Base-by-base conservation (phyloP, 2,888 invertebrate species). In the Augochlorella aurata region DNA sequence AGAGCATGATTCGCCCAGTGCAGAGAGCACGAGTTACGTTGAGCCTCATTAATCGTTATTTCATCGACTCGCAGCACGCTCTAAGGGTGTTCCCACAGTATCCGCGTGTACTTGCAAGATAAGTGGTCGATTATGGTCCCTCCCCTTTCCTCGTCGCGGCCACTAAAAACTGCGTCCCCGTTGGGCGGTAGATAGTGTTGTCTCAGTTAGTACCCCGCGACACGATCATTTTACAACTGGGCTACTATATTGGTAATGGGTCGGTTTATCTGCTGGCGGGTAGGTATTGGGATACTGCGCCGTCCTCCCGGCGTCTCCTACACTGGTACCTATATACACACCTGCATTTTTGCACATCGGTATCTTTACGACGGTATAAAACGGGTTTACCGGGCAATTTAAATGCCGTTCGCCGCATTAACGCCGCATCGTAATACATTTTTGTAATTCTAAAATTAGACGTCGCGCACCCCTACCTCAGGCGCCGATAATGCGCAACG, bases 341-440 rank as follows among this genome's bases (percentile, higher is more conserved):
- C 68, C 76, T 71, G 79, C 70, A 88, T 88, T 88, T 88, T 88
- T 88, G 74, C 79, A 50, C 82, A 74, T 72, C 77, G 83, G 68
- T 88, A 88, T 88, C 87, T 88, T 88, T 87, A 88, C 70, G 75
- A 77, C 54, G 65, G 72, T 76, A 79, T 88, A 87, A 88, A 88
- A 79, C 81, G 76, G 61, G 69, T 85, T 88, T 87, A 88, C 78
- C 80, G 76, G 67, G 73, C 88, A 80, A 84, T 88, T 87, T 82
- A 84, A 84, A 79, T 75, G 77, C 74, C 82, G 68, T 83, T 85
- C 76, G 29, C 54, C 52, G 61, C 75, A 79, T 80, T 82, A 77
- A 72, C 69, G 74, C 70, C 75, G 84, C 74, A 70, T 71, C 75
- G 47, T 66, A 73, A 83, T 71, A 47, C 66, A 77, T 74, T 81